Conservation (phyloP, 92 coral and sea anemone species). For the Umimayanthus kanabou region DNA sequence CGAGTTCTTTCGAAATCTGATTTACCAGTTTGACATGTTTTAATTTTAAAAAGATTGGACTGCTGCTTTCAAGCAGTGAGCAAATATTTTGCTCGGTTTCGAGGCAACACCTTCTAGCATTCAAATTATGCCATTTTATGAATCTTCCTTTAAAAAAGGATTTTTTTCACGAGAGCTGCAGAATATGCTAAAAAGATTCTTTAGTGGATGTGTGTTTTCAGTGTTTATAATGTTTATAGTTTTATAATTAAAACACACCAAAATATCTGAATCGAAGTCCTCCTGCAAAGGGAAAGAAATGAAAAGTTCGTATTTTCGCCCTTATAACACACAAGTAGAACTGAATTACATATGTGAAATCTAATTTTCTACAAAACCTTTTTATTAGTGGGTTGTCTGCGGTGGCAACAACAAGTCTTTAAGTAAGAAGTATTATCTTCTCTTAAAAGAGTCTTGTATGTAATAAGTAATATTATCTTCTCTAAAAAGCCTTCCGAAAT, state of each 20-base stretch:
- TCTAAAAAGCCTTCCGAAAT: not conserved
- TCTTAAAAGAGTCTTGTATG: not conserved
- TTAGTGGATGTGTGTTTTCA: not conserved
- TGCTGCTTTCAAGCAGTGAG: not conserved
- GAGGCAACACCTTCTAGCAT: not conserved
- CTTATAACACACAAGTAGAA: not conserved
- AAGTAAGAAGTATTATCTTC: not conserved
- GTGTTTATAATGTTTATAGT: no score
- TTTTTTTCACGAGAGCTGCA: not conserved
- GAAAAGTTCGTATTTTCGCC: not conserved
- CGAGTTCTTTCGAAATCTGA: not conserved
- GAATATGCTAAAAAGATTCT: not conserved
- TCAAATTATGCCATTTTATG: not conserved
- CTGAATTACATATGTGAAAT: not conserved
- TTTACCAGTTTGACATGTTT: no score
- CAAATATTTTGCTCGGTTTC: not conserved
- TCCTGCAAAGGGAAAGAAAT: not conserved
- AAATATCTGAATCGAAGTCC: no score
- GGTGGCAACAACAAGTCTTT: not conserved
- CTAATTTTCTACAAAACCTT: not conserved
- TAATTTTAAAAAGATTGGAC: not conserved
- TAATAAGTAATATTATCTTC: not conserved
- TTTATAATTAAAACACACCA: not conserved
- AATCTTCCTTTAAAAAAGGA: not conserved
- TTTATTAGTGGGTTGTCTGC: not conserved